Base-by-base conservation (phyloP, 2,888 invertebrate species). In the Lepidonotus clava region DNA sequence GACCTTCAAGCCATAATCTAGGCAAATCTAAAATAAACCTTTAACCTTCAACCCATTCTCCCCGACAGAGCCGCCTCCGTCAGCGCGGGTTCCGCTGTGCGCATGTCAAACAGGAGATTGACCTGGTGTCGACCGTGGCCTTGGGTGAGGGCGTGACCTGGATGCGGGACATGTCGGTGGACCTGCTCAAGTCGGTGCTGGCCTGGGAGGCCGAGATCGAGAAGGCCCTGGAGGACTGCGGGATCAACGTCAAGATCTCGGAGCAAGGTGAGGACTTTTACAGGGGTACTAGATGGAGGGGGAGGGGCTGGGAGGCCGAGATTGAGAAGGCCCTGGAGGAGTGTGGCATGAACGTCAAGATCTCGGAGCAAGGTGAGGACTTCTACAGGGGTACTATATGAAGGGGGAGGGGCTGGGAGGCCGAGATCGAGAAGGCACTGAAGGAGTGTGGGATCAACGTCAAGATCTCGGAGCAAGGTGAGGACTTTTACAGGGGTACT, bases 391-490 rank as follows among this genome's bases (percentile, higher is more conserved):
- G n/a, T n/a, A n/a, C n/a, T n/a, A n/a, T n/a, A n/a, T n/a, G n/a
- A n/a, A n/a, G n/a, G n/a, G n/a, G n/a, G n/a, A n/a, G n/a, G 28
- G 86, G 89, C 4, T 94, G 93, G 93, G 91, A 93, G 89, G 88
- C 90, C 14, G 90, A 90, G 8, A 92, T 92, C 24, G 94, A 94
- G 84, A 87, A 84, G 21, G 91, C 93, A 6, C 87, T 94, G 21
- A 91, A 92, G 85, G 90, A 91, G 66, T 93, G 93, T 91, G 93
- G 93, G 5, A 91, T 92, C 80, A 93, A 93, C 87, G 89, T 92
- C 32, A 92, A 92, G 85, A 88, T 93, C 0, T 92, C 93, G 4
- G 91, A 91, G 84, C 93, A 93, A 85, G 90, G 94, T 94, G 88
- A 87, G 90, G 77, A n/a, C 14, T 21, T n/a, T n/a, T n/a, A n/a